Evolutionary conservation across 2,888 invertebrate genomes (phyloP).

Genomic region (Physocephala rufipes): DNA sequence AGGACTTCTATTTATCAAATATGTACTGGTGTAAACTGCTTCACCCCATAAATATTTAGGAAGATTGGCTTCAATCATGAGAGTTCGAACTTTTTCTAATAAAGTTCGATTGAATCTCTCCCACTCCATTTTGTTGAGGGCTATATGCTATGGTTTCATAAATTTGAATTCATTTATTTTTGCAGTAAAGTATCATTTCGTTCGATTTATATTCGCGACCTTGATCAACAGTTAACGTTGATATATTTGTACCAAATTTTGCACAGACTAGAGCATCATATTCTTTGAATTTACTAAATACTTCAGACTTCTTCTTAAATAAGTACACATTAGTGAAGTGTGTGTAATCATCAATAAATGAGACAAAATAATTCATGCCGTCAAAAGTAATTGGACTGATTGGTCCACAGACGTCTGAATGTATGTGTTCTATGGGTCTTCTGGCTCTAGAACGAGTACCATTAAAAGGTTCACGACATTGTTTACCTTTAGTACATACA

Average conservation of each 20-base stretch:
- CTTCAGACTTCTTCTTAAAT: slow-evolving; percentile 37
- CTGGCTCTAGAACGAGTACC: no score
- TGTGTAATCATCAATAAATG: slow-evolving; percentile 36
- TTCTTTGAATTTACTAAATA: slow-evolving; percentile 38
- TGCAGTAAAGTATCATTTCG: slow-evolving; percentile 34
- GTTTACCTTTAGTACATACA: no score
- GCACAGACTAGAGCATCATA: slow-evolving; percentile 31
- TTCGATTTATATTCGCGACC: slow-evolving; percentile 35
- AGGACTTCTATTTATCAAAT: slow-evolving; percentile 31
- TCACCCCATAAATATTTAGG: slow-evolving; percentile 41
- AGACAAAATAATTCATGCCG: slow-evolving; percentile 27
- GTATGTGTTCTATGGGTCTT: slow-evolving; percentile 17
- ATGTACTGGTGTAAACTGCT: slow-evolving; percentile 33
- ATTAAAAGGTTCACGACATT: no score
- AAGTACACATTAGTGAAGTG: slow-evolving; percentile 28
- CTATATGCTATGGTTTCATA: slow-evolving; percentile 40
- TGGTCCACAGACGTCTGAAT: slow-evolving; percentile 36
- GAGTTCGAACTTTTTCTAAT: slow-evolving; percentile 34
- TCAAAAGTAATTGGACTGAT: slow-evolving; percentile 33
- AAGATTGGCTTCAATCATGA: slow-evolving; percentile 32
- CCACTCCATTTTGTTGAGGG: slow-evolving; percentile 40
- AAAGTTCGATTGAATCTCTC: slow-evolving; percentile 36
- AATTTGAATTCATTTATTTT: slow-evolving; percentile 30
- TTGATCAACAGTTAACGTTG: slow-evolving; percentile 32
- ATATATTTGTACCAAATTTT: slow-evolving; percentile 35